A percentile compares a stretch with the other conserved stretches of the same genome.
phyloP scores from a whole-genome alignment of 2,113 vertebrate genomes.

The Anguilla rostrata region DNA sequence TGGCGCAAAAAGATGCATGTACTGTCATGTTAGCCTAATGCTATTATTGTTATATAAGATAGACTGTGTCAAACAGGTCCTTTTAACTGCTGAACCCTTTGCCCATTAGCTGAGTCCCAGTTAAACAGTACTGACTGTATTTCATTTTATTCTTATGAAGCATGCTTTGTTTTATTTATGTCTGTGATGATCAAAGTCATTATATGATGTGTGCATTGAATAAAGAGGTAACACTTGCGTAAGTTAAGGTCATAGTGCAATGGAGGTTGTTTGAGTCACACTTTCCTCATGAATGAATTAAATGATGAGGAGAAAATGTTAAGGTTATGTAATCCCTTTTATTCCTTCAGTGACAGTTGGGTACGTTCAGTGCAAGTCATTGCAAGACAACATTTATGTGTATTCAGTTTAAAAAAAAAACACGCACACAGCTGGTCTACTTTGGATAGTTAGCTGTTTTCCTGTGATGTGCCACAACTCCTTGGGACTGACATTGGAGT shows the following conservation, averaged over 20 bases:
- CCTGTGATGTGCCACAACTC: neutral
- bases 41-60: neutral
- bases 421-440: neutral
- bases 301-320: neutral
- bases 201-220: neutral
- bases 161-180: neutral
- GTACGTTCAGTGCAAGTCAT: neutral
- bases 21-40: neutral
- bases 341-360: neutral
- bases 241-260: neutral
- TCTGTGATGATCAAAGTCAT: neutral
- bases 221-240: neutral
- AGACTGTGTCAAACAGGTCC: no score
- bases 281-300: neutral
- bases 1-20: neutral
- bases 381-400: neutral
- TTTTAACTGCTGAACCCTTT: no score
- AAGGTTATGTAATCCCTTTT: neutral
- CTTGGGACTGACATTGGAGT: neutral
- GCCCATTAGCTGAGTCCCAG: no score
- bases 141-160: neutral
- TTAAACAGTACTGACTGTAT: no score
- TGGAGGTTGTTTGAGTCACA: neutral
- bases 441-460: neutral
- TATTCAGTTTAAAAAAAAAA: neutral